Evolutionary conservation across 2,113 vertebrate species (phyloP).

Genomic region (Mobula hypostoma): DNA sequence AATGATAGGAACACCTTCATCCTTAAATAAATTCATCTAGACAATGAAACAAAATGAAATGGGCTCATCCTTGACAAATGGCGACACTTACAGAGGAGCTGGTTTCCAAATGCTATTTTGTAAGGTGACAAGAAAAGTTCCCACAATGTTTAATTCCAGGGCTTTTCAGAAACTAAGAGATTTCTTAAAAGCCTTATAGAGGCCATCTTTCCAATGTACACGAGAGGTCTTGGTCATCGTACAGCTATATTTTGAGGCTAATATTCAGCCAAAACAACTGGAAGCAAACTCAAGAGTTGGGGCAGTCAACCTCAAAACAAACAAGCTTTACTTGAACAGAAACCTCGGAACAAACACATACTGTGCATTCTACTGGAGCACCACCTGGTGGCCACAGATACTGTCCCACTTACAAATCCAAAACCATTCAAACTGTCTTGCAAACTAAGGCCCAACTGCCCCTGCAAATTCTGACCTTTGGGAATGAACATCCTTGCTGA

Average conservation of each 20-base stretch:
- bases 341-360: background rate
- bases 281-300: background rate
- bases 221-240: background rate
- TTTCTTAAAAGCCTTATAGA: background rate
- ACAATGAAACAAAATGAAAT: background rate
- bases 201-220: background rate
- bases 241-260: background rate
- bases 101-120: background rate
- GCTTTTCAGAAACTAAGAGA: background rate
- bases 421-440: background rate
- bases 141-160: background rate
- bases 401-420: background rate
- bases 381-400: constrained; percentile 7
- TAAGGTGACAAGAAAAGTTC: background rate
- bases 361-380: background rate
- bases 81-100: background rate
- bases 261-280: background rate
- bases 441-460: background rate
- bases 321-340: background rate
- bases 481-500: background rate
- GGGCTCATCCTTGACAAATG: background rate
- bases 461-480: background rate
- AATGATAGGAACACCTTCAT: background rate
- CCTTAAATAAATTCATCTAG: background rate
- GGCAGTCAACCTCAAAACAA: background rate